Conservation (phyloP, 2,113 vertebrate species). For the Ciconia maguari region DNA sequence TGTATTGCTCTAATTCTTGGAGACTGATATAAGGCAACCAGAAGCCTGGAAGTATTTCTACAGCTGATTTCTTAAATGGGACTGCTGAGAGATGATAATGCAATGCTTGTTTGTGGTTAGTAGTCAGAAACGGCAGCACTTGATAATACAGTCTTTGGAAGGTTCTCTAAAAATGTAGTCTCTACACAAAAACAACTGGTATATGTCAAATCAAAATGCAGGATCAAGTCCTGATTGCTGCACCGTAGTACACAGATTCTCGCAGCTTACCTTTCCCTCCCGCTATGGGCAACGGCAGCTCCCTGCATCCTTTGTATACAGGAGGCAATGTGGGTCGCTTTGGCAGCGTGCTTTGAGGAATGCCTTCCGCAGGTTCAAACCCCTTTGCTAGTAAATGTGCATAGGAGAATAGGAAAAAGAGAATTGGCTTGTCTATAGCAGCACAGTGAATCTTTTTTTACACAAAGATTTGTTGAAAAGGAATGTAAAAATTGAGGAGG, state of each 20-base stretch:
- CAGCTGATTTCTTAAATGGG: background rate
- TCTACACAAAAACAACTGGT: background rate
- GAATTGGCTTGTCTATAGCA: background rate
- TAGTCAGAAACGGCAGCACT: background rate
- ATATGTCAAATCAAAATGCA: background rate
- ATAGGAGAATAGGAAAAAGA: background rate
- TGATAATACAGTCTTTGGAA: background rate
- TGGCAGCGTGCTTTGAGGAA: background rate
- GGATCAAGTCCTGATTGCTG: background rate
- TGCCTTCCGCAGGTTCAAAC: background rate
- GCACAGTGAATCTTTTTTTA: background rate
- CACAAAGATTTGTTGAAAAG: background rate
- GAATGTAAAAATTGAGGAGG: background rate
- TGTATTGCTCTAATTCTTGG: background rate
- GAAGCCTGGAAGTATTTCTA: background rate
- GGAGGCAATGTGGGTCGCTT: background rate
- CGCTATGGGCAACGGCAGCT: background rate
- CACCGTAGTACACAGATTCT: background rate
- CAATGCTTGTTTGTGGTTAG: background rate
- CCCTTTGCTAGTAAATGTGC: background rate
- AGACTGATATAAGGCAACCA: background rate
- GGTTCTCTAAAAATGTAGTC: background rate
- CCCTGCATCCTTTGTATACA: background rate
- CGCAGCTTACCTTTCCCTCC: background rate
- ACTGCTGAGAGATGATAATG: background rate